Evolutionary conservation across 2,888 invertebrate genomes (phyloP).

Genomic region (Calameuta idolon): DNA sequence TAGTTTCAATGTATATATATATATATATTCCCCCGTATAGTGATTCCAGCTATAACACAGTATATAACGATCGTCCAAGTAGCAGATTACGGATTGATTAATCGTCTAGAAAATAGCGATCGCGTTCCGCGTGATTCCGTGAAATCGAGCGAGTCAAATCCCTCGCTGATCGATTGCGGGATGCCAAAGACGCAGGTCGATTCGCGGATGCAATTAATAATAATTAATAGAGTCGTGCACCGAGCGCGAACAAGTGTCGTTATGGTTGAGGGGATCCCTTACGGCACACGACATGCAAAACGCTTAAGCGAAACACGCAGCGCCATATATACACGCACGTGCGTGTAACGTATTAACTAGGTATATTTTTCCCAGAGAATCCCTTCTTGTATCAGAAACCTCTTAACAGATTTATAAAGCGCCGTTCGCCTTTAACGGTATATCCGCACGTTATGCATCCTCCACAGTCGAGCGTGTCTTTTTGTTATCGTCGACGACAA

Average conservation of each 20-base stretch:
- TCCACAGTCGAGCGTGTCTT: constrained; percentile 5
- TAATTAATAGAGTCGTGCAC: constrained; percentile 53
- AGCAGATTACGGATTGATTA: neutral
- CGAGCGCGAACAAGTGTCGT: constrained; percentile 43
- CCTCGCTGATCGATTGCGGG: neutral
- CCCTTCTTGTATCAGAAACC: neutral
- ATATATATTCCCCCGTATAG: neutral
- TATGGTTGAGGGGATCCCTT: constrained; percentile 34
- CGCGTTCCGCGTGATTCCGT: neutral
- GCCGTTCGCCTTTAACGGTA: constrained; percentile 11
- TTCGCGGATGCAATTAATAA: constrained; percentile 58
- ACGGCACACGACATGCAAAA: neutral
- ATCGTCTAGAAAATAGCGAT: neutral
- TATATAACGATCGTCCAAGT: neutral
- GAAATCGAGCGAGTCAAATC: constrained; percentile 3
- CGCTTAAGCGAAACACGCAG: neutral
- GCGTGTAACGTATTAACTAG: neutral
- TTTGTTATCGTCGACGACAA: constrained; percentile 14
- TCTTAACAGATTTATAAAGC: neutral
- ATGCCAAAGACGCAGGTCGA: constrained; percentile 35
- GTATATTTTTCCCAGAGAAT: neutral
- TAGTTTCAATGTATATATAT: too few relatives aligned
- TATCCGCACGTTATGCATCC: constrained; percentile 14
- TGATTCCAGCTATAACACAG: neutral
- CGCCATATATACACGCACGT: neutral